Evolutionary conservation across 1,140 invertebrate genomes (phyloP).

Genomic region (Platorchestia sp.): DNA sequence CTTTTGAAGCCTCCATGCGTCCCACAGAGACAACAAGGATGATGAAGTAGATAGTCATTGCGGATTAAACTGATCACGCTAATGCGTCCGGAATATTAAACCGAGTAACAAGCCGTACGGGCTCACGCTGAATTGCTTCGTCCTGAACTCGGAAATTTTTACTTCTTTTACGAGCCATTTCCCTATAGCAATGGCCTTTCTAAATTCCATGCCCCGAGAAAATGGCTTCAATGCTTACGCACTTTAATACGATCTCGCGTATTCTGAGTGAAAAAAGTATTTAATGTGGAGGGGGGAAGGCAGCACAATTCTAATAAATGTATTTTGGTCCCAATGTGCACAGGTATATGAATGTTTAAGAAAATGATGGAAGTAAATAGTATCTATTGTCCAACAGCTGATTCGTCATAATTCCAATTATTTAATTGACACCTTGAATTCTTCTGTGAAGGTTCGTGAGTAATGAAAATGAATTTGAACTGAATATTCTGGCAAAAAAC

Average conservation of each 20-base stretch:
- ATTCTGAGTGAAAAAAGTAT: background rate
- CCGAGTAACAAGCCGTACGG: background rate
- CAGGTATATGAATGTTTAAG: too few species aligned
- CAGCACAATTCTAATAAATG: background rate
- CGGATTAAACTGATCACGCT: conserved; percentile 6
- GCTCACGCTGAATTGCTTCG: background rate
- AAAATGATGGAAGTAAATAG: too few species aligned
- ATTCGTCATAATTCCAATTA: too few species aligned
- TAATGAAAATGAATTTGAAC: too few species aligned
- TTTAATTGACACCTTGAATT: too few species aligned
- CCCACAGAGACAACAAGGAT: background rate
- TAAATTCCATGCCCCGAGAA: background rate
- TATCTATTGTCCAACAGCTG: too few species aligned
- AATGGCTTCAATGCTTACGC: background rate
- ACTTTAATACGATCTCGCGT: background rate
- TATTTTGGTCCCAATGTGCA: too few species aligned
- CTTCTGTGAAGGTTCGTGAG: too few species aligned
- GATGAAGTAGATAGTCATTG: background rate
- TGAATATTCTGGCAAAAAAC: too few species aligned
- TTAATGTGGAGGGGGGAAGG: background rate
- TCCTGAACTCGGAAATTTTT: background rate
- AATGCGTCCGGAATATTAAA: background rate
- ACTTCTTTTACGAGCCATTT: background rate
- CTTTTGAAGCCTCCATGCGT: background rate
- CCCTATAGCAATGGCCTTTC: background rate